Evolutionary conservation across 2,888 invertebrate genomes (phyloP).

Genomic region (Neoascia interrupta): DNA sequence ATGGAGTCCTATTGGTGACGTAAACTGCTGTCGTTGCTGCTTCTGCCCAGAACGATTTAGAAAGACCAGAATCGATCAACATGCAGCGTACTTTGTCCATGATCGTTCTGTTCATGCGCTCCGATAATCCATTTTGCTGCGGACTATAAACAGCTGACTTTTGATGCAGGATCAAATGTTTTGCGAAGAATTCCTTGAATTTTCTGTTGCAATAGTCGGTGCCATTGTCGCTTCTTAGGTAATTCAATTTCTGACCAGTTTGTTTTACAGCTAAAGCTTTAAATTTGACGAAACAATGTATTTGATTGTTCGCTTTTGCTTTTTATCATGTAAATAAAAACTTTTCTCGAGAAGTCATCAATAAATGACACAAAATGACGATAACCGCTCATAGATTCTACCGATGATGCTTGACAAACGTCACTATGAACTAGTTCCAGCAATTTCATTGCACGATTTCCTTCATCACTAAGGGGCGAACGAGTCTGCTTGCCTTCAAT

Average conservation of each 20-base stretch:
- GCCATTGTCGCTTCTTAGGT: constrained; percentile 54
- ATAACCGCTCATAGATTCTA: constrained; percentile 72
- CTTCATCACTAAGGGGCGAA: constrained; percentile 56
- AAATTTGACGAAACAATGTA: no score
- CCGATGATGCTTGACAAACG: constrained; percentile 76
- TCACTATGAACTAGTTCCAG: constrained; percentile 75
- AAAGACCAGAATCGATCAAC: constrained; percentile 27
- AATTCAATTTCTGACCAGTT: no score
- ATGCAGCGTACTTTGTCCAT: constrained; percentile 50
- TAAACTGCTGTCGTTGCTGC: constrained; percentile 42
- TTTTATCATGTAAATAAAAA: constrained; percentile 22
- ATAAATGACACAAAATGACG: constrained; percentile 76
- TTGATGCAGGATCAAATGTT: constrained; percentile 48
- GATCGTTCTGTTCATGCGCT: constrained; percentile 50
- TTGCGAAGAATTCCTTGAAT: no score
- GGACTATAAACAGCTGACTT: no score
- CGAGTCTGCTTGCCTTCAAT: constrained; percentile 70
- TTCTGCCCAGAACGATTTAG: constrained; percentile 42
- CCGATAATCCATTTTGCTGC: constrained; percentile 33
- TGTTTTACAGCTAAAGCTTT: no score
- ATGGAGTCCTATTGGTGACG: constrained; percentile 33
- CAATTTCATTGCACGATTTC: constrained; percentile 57
- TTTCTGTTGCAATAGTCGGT: constrained; percentile 22
- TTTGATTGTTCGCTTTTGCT: constrained; percentile 49
- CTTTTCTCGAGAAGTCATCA: constrained; percentile 72